Base-by-base conservation (phyloP, 2,888 invertebrate genomes). In the Tetramorium bicarinatum region DNA sequence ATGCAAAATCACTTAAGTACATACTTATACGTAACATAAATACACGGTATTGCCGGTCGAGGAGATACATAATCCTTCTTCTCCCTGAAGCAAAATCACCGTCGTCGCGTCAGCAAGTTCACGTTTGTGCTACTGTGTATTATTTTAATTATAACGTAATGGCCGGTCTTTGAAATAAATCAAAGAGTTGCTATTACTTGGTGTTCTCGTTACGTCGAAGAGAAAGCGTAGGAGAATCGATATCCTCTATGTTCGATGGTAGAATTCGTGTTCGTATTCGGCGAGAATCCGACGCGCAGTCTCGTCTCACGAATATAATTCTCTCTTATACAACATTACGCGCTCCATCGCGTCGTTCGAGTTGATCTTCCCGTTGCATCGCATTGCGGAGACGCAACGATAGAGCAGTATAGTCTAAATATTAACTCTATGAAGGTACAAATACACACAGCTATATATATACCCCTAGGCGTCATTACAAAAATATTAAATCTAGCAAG, bases 401-500 rank as follows among this genome's bases (percentile, higher is more conserved):
- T 15, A 56, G 21, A 71, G 29, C 29, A 61, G 41, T 77, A 56
- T 15, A 47, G n/a, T 67, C 29, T 72, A 72, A 80, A 38, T 80
- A 54, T 87, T 87, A 84, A 80, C 56, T 86, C 81, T 87, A 85
- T 83, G 38, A 84, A 93, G 92, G 91, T 94, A 93, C 89, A 92
- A 94, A 94, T 91, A 92, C 41, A 64, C 41, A 54, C 56, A 93
- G 86, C 92, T 94, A 93, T 93, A 93, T 93, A 93, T 88, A 93
- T 88, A 93, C 89, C 85, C 87, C 92, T 93, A 93, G 91, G 94
- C 94, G 91, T 93, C 91, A 92, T 94, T 95, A 94, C 94, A 94
- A 94, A 95, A 95, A 95, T 95, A 94, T 95, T 95, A 94, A 95
- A 94, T 94, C 94, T 95, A 95, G 92, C 92, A 95, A 94, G 94